Evolutionary conservation across 2,797 vertebrate species (phyloP), one percentile per base, ranked within the genome.

Genomic region (Microctenopoma stevenorrisi): DNA sequence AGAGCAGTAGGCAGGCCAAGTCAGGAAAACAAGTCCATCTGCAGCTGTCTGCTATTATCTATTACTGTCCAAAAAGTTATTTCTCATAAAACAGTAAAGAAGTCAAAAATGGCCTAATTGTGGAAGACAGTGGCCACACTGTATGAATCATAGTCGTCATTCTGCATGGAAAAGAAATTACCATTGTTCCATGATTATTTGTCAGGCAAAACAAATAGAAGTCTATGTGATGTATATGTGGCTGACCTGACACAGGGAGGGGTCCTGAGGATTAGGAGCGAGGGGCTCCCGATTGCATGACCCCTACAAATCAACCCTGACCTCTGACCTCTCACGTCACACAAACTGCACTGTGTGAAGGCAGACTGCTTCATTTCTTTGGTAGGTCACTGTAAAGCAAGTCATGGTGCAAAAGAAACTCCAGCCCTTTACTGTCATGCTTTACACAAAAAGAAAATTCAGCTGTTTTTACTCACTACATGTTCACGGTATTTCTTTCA

Each of bases 241-340:
- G 72, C 46, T 84, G 78, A 84, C 74, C 80, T 82, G 74, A 43
- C 72, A 8, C 76, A 63, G 53, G 33, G 63, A 80, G 82, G 72
- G 87, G 73, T 89, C 78, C 83, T 73, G 16, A 61, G 72, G 74
- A 83, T 85, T 82, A 85, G 66, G 64, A 85, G 46, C 44, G 77
- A 66, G 51, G 62, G 78, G 81, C 59, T 76, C 74, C 58, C 37
- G 16, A 53, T 63, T 74, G 52, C 66, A 55, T n/a, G 58, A 74
- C 72, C 52, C 70, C 44, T 62, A 53, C 57, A 78, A 61, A 86
- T 77, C 76, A 74, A 40, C 54, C 11, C 35, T 63, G 78, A 86
- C 81, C 84, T 78, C 55, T 85, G 71, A 85, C 76, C 73, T 59
- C 35, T 47, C 54, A 49, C 51, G 25, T 48, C 55, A 59, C 74